Evolutionary conservation across 1,140 invertebrate species (phyloP).

Genomic region (Sycophila sp.): DNA sequence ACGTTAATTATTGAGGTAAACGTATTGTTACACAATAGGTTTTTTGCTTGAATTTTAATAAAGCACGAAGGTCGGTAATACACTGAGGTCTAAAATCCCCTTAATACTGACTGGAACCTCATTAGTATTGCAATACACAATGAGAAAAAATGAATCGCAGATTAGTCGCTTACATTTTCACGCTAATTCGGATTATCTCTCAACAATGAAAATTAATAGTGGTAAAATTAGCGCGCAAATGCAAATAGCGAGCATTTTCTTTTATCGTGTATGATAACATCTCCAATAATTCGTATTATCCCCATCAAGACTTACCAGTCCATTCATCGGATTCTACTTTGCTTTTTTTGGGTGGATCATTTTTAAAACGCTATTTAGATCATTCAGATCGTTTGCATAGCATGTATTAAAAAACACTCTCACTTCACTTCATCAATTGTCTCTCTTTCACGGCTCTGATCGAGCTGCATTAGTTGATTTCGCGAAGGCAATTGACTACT

Average conservation of each 20-base stretch:
- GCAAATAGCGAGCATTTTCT: neutral
- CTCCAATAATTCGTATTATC: neutral
- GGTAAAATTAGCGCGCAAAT: neutral
- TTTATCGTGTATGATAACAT: neutral
- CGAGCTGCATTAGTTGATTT: neutral
- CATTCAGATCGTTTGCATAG: neutral
- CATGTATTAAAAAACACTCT: neutral
- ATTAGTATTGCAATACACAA: neutral
- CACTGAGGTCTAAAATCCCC: neutral
- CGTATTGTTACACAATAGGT: no score
- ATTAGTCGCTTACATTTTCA: neutral
- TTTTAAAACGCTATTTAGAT: slow-evolving; percentile 4
- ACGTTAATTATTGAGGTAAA: no score
- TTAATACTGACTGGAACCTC: slow-evolving; percentile 11
- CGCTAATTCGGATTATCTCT: neutral
- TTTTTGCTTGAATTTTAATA: no score
- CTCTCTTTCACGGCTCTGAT: neutral
- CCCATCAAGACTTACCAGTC: slow-evolving; percentile 1
- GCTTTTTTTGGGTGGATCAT: neutral
- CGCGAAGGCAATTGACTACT: neutral
- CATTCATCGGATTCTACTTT: neutral
- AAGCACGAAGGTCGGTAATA: no score
- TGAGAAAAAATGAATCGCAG: slow-evolving; percentile 15
- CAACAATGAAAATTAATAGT: neutral
- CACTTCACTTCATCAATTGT: neutral